Percentiles rank a stretch among this genome's conserved stretches.
phyloP scores from a whole-genome alignment of 2,888 invertebrate species.

The Laothoe populi region DNA sequence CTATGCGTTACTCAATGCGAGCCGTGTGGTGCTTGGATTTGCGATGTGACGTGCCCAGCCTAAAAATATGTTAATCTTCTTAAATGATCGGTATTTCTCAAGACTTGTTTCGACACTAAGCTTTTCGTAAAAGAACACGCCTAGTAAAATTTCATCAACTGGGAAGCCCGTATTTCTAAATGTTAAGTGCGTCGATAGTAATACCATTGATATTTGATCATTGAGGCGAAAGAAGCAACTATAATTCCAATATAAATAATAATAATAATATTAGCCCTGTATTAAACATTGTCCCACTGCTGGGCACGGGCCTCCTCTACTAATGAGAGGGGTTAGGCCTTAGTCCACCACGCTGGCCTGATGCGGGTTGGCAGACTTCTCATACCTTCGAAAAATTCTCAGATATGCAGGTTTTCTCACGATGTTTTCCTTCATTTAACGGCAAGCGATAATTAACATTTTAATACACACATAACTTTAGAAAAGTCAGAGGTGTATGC shows the following conservation, averaged over 20 bases:
- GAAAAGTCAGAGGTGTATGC: too few relatives aligned
- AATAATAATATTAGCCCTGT: too few relatives aligned
- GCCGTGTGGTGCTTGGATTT: constrained; percentile 40
- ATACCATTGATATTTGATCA: constrained; percentile 49
- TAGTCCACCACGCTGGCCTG: too few relatives aligned
- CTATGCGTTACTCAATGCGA: constrained; percentile 10
- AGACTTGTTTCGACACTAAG: constrained; percentile 46
- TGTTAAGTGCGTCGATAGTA: constrained; percentile 45
- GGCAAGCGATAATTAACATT: too few relatives aligned
- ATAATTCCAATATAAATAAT: constrained; percentile 16
- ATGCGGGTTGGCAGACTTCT: too few relatives aligned
- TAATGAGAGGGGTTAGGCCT: too few relatives aligned
- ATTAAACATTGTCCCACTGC: too few relatives aligned
- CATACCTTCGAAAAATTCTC: too few relatives aligned
- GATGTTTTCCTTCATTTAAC: too few relatives aligned
- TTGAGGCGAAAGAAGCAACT: constrained; percentile 37
- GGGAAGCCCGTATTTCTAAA: constrained; percentile 48
- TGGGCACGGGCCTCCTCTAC: too few relatives aligned
- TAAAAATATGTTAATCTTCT: constrained; percentile 60
- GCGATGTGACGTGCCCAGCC: constrained; percentile 51
- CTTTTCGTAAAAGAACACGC: constrained; percentile 53
- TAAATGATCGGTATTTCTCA: constrained; percentile 36
- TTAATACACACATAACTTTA: too few relatives aligned
- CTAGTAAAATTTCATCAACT: constrained; percentile 48
- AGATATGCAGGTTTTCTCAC: too few relatives aligned